Base-by-base conservation (phyloP, 2,797 vertebrate species). In the Phaenicophaeus curvirostris region DNA sequence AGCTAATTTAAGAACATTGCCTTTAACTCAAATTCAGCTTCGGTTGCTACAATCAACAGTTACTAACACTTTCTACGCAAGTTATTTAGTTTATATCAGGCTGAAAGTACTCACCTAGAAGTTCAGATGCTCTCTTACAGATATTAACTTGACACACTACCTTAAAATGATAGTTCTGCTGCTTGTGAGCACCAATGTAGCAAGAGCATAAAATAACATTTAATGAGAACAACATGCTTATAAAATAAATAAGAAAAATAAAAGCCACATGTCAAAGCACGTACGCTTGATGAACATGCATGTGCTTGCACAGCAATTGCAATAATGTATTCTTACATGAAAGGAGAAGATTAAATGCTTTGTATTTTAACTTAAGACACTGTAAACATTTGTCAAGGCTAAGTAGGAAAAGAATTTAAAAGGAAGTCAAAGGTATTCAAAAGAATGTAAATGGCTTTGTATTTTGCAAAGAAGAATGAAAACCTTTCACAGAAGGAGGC, bases 401-500 rank as follows among this genome's bases (percentile, higher is more conserved):
- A 97, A 96, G 76, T 53, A 95, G 65, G 77, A 91, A 86, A 96
- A 94, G 11, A 96, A 96, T 94, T 94, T 78, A 85, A 96, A 96
- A 95, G 78, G 81, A 95, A 96, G 79, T 88, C 54, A 90, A 94
- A 96, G 79, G 90, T 93, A 80, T 87, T 98, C 95, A 98, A 92
- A 98, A 98, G 96, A 98, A 93, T 73, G 96, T 83, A 97, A 98
- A 98, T 62, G 95, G 63, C 61, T 96, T 97, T 92, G 95, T 94
- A 89, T 87, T 98, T 96, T 98, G 96, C 66, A 94, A 90, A 33
- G 97, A 93, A 96, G 97, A 97, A 91, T 96, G 93, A 95, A 97
- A 98, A 76, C 78, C 95, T 97, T 97, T 97, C 93, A 92, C 33
- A 94, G 97, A 93, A 76, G 95, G 79, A 91, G 97, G 94, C n/a